Base-by-base conservation (phyloP, 2,797 vertebrate species). In the Gymnoscopelus braueri region DNA sequence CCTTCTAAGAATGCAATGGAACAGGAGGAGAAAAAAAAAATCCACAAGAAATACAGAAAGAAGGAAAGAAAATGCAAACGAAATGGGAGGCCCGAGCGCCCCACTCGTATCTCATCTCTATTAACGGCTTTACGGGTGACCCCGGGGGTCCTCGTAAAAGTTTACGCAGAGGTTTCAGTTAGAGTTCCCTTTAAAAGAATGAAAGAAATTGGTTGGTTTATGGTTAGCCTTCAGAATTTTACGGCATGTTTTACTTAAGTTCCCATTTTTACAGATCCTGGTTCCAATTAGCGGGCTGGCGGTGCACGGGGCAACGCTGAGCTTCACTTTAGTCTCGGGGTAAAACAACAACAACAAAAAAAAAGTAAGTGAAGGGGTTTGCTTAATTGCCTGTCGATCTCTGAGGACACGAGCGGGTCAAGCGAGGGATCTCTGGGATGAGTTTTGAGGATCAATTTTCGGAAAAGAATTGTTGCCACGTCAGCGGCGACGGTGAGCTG, bases 221-320 rank as follows among this genome's bases (percentile, higher is more conserved):
- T 92, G 92, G 92, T 92, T 87, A 90, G 90, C 91, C 93, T 93
- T 94, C 94, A 94, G 90, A 89, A 91, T 94, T 95, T 95, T 95
- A 95, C 92, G 88, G 93, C 93, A 93, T 95, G 94, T 95, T 95
- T 94, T 93, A 95, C 93, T 95, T 94, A 94, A 95, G 93, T 94
- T 93, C 93, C 87, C 89, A 84, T 92, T 94, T 94, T 94, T 93
- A 95, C 91, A 86, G 93, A 92, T 93, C 92, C 94, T 95, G 94
- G 93, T 95, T 95, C 93, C 93, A 95, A 95, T 95, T 95, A 95
- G 92, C 88, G 82, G 78, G 80, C 88, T 78, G 85, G 91, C 82
- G 77, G 89, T 86, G 91, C 79, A 78, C 72, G 60, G 79, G 88
- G 86, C 87, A 81, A 74, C 88, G 87, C 84, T 62, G 76, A 87